Conservation (phyloP, 2,888 invertebrate species). For the Rambutsinella grinnellia region DNA sequence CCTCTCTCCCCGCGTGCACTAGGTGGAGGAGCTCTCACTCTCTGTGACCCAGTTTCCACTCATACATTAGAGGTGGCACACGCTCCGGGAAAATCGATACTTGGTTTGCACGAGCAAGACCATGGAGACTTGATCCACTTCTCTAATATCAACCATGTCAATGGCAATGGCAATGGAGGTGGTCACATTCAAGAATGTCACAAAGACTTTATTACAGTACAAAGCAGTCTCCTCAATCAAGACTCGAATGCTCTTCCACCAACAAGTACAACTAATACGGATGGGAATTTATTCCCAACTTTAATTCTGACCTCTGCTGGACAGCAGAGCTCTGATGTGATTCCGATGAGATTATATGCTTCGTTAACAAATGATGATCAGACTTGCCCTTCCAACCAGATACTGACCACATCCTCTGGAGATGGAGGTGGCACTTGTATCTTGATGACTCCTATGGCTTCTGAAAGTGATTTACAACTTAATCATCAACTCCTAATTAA, state of each 20-base stretch:
- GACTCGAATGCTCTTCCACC: background rate
- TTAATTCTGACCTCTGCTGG: slow-evolving; percentile 37
- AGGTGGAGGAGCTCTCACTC: slow-evolving; percentile 30
- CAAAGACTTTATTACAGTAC: background rate
- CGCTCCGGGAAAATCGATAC: slow-evolving; percentile 57
- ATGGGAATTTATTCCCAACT: slow-evolving; percentile 45
- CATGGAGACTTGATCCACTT: slow-evolving; percentile 53
- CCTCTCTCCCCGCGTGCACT: background rate
- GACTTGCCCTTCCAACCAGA: background rate
- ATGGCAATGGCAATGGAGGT: slow-evolving; percentile 41
- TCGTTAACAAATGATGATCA: slow-evolving; percentile 22
- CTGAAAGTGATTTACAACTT: background rate
- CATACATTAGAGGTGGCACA: slow-evolving; percentile 42
- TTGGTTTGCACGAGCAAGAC: slow-evolving; percentile 52
- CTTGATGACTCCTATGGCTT: slow-evolving; percentile 30
- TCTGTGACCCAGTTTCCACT: slow-evolving; percentile 59
- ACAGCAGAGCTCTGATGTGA: slow-evolving; percentile 9
- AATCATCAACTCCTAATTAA: slow-evolving; percentile 2
- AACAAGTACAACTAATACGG: slow-evolving; percentile 13
- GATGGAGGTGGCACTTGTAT: slow-evolving; percentile 24
- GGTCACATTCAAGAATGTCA: background rate
- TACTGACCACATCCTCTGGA: slow-evolving; percentile 8
- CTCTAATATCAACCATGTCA: slow-evolving; percentile 48
- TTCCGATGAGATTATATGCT: slow-evolving; percentile 49
- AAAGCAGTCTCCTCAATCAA: background rate